Base-by-base conservation (phyloP, 1,140 invertebrate species). In the Branchinecta lynchi region DNA sequence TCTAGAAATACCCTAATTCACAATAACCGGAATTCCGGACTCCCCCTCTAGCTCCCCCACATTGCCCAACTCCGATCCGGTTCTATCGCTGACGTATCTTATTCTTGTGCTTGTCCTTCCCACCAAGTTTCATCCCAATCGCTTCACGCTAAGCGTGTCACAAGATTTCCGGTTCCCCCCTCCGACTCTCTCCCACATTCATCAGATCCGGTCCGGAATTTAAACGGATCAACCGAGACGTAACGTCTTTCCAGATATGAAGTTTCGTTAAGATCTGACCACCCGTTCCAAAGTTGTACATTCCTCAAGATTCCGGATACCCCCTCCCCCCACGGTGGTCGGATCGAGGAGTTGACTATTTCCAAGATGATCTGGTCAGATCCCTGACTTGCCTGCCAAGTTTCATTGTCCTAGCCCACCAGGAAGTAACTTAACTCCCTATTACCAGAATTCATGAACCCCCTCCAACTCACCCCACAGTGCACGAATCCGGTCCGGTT, bases 211-310 rank as follows among this genome's bases (percentile, higher is more conserved):
- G 46, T 51, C 46, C 9, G 46, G 46, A 51, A 9, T 51, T 51
- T 9, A 51, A 51, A 51, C n/a, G n/a, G n/a, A n/a, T 9, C 9
- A 9, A 9, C 46, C n/a, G 9, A 9, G 46, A 51, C 46, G n/a
- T n/a, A n/a, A 51, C 9, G 46, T 51, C 46, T n/a, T 51, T 51
- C 46, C n/a, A 51, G n/a, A 51, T 51, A 51, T 51, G 9, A 9
- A 51, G n/a, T 51, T 51, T 51, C 46, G n/a, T 51, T 51, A 51
- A 51, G 46, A 51, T 51, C 46, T n/a, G 46, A 51, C n/a, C 46
- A 51, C 46, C 46, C 46, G 46, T 51, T 51, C 46, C 9, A 9
- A 51, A 51, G 46, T 51, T 51, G n/a, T 9, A 51, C 9, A 51
- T 51, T 9, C 46, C 46, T 51, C n/a, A 51, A 9, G 9, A 9